These are phyloP conservation scores for Thermophis baileyi DNA, from an alignment of 2,113 vertebrate genomes.

Conservation along the genomic window DNA sequence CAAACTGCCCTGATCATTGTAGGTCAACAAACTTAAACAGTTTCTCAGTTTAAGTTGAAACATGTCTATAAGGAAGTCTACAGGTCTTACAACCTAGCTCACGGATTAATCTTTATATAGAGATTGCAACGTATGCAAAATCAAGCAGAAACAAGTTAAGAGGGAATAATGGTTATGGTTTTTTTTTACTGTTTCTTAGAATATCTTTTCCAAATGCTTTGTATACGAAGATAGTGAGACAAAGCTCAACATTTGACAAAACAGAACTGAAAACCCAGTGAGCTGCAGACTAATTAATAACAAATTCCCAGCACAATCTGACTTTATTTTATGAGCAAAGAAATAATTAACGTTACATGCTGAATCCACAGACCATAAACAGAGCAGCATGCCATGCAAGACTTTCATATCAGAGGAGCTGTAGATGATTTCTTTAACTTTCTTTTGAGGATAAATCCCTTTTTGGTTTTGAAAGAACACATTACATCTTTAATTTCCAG, in stretches of 20 bases:
- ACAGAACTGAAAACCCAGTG: neutral
- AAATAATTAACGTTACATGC: neutral
- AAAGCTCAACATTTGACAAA: constrained; percentile 1
- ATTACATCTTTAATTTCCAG: constrained; percentile 48
- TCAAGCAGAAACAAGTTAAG: neutral
- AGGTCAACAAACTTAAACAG: neutral
- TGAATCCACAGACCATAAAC: neutral
- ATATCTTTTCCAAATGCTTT: constrained; percentile 10
- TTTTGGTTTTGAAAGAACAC: constrained; percentile 42
- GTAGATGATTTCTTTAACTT: constrained; percentile 34
- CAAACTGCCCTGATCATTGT: neutral
- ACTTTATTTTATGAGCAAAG: neutral
- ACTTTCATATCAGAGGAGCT: constrained; percentile 18
- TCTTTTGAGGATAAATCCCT: constrained; percentile 40
- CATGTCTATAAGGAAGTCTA: neutral
- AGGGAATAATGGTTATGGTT: neutral
- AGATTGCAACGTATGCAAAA: neutral
- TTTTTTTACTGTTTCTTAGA: neutral
- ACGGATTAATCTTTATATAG: neutral
- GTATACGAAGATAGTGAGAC: neutral
- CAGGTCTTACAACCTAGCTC: neutral
- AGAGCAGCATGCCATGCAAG: constrained; percentile 20
- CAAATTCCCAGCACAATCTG: neutral
- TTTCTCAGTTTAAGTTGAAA: neutral
- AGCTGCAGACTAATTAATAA: neutral